These are phyloP conservation scores for Aculops lycopersici DNA, from an alignment of 1,140 invertebrate species.

Conservation along the genomic window DNA sequence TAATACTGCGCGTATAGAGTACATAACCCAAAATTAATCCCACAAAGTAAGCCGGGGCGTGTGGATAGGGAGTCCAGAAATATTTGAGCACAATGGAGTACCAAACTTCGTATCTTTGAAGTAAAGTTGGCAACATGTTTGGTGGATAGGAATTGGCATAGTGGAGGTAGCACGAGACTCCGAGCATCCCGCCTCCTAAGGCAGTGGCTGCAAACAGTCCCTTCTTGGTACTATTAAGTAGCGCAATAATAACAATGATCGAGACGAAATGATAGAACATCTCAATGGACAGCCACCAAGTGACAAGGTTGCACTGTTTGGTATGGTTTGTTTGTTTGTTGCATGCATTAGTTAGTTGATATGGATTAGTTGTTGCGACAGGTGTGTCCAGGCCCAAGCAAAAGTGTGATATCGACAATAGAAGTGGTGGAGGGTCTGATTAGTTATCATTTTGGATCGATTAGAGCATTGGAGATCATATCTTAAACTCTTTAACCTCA, in stretches of 20 bases:
- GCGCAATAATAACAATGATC: conserved; percentile 1
- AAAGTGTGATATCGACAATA: no score
- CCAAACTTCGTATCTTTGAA: neutral
- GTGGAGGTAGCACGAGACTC: neutral
- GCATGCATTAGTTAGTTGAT: no score
- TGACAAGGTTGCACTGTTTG: conserved; percentile 4
- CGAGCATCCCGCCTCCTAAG: neutral
- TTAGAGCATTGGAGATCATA: no score
- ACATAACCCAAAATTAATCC: conserved; percentile 6
- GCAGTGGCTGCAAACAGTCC: neutral
- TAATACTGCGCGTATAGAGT: neutral
- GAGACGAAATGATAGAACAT: conserved; percentile 6
- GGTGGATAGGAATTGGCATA: neutral
- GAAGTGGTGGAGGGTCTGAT: no score
- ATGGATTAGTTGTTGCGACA: no score
- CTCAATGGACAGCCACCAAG: conserved; percentile 5
- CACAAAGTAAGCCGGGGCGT: conserved; percentile 3
- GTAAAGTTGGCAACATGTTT: neutral
- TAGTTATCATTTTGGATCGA: no score
- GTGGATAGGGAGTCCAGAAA: conserved; percentile 4
- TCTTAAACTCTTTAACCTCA: no score
- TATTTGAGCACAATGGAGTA: neutral
- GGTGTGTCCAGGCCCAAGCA: no score
- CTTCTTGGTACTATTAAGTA: neutral
- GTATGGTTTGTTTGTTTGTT: no score